phyloP scores from a whole-genome alignment of 2,797 vertebrate genomes.

The Nannoperca obscura region DNA sequence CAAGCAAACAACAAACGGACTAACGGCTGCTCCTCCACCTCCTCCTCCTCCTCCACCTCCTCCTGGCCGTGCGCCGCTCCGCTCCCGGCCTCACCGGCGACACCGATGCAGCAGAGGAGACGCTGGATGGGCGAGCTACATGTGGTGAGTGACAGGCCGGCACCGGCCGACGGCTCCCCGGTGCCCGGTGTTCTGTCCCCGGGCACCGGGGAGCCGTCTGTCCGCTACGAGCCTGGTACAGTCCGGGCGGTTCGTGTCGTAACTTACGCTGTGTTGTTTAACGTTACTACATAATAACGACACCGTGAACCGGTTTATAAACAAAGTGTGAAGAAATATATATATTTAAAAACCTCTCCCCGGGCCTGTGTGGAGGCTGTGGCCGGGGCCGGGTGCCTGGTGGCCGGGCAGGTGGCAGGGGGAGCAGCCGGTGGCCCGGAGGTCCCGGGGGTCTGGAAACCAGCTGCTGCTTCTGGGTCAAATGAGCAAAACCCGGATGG shows the following conservation, averaged over 20 bases:
- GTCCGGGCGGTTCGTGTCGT: neutral
- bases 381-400: slow-evolving; percentile 22
- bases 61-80: too few species aligned
- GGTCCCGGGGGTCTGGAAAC: slow-evolving; percentile 37
- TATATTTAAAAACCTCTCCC: neutral
- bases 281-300: neutral
- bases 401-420: slow-evolving; percentile 54
- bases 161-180: too few species aligned
- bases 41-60: too few species aligned
- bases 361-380: slow-evolving; percentile 1
- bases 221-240: neutral
- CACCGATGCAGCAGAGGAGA: too few species aligned
- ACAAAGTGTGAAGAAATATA: neutral
- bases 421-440: slow-evolving; percentile 47
- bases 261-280: neutral
- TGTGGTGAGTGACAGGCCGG: too few species aligned
- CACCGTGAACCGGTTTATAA: too few species aligned
- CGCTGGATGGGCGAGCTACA: too few species aligned
- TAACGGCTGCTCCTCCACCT: too few species aligned
- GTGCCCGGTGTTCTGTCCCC: too few species aligned
- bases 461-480: slow-evolving; percentile 54
- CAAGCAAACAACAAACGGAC: too few species aligned
- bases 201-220: neutral
- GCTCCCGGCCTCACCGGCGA: too few species aligned
- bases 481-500: neutral